phyloP scores from a whole-genome alignment of 2,888 invertebrate species.

The Himalopsyche kuldschensis region DNA sequence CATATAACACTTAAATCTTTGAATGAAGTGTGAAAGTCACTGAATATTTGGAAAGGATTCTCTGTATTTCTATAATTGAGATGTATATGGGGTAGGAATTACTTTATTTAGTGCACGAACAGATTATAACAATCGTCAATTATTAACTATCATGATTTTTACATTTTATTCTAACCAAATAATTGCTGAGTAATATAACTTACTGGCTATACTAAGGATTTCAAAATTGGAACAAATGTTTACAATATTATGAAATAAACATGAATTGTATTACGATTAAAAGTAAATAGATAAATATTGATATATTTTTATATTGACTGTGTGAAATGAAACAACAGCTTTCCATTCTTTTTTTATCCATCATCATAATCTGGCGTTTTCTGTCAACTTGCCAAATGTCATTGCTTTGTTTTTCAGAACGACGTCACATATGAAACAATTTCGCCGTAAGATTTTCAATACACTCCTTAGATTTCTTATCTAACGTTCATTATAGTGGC shows the following conservation, averaged over 20 bases:
- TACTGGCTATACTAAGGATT: background rate
- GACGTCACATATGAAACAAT: conserved; percentile 10
- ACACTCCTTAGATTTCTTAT: background rate
- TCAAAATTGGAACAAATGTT: background rate
- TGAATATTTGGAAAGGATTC: conserved; percentile 12
- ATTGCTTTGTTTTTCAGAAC: conserved; percentile 29
- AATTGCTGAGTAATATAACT: background rate
- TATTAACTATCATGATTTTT: background rate
- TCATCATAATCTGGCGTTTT: conserved; percentile 14
- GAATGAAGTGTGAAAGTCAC: conserved; percentile 19
- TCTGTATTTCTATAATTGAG: background rate
- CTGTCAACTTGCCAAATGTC: conserved; percentile 38
- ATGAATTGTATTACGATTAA: background rate
- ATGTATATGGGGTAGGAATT: background rate
- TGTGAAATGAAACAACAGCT: background rate
- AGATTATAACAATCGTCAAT: background rate
- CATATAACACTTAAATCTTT: background rate
- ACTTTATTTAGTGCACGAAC: background rate
- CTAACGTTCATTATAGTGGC: background rate
- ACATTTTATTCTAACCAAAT: background rate
- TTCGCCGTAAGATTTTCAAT: background rate
- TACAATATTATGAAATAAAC: background rate
- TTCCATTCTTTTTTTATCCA: conserved; percentile 12
- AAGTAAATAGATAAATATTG: background rate
- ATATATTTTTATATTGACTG: background rate